phyloP scores from a whole-genome alignment of 2,113 vertebrate genomes.

The Budorcas taxicolor region DNA sequence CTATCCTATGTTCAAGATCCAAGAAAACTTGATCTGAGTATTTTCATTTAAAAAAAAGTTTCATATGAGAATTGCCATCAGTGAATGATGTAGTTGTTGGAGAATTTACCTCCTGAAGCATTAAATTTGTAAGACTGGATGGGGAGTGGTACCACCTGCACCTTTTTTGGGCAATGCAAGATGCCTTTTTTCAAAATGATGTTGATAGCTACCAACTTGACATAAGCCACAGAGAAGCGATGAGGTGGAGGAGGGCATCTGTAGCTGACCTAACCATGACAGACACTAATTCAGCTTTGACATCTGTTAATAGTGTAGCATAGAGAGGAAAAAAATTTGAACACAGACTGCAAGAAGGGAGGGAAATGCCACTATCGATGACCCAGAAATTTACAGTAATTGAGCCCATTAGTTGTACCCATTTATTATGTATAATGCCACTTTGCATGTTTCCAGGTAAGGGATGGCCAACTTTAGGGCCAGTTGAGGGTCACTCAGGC shows the following conservation, averaged over 20 bases:
- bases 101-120: background rate
- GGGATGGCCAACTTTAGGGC: background rate
- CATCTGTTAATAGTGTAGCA: background rate
- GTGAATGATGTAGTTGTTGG: background rate
- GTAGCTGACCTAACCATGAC: background rate
- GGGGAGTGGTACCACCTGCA: background rate
- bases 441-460: background rate
- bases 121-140: background rate
- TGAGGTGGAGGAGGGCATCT: background rate
- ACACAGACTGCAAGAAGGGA: background rate
- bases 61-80: background rate
- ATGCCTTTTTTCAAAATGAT: background rate
- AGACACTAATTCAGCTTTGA: background rate
- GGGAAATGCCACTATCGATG: background rate
- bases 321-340: background rate
- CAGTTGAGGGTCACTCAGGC: background rate
- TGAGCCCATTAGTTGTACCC: background rate
- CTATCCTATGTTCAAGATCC: background rate
- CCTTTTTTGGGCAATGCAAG: background rate
- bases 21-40: background rate
- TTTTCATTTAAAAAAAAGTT: background rate
- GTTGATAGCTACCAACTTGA: background rate
- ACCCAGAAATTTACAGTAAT: conserved; percentile 42
- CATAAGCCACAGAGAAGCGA: background rate
- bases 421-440: background rate